Conservation (phyloP, 2,113 vertebrate species). For the Nerophis ophidion region DNA sequence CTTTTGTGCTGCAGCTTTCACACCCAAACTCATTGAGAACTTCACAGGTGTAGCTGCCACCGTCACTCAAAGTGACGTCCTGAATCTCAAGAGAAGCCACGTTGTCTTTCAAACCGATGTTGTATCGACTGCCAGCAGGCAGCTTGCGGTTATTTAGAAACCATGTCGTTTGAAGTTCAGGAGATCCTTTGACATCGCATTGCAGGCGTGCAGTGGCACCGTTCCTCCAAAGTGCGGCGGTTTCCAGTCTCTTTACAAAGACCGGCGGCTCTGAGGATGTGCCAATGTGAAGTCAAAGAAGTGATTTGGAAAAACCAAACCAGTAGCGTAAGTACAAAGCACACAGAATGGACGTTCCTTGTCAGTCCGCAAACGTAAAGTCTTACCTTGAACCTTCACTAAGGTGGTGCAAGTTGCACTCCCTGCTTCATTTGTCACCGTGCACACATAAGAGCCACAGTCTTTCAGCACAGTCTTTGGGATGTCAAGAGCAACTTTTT, state of each 20-base stretch:
- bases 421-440: conserved; percentile 81
- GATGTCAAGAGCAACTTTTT: conserved; percentile 83
- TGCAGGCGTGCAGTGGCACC: conserved; percentile 79
- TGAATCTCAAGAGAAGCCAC: conserved; percentile 77
- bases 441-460: conserved; percentile 81
- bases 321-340: conserved; percentile 2
- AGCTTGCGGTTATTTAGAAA: conserved; percentile 84
- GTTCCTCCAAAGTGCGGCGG: conserved; percentile 80
- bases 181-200: conserved; percentile 85
- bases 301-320: conserved; percentile 8
- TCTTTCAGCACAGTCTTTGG: conserved; percentile 83
- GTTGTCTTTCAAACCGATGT: conserved; percentile 73
- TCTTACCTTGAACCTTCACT: conserved; percentile 88
- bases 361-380: not conserved
- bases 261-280: conserved; percentile 75
- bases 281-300: conserved; percentile 17
- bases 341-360: no score
- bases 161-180: conserved; percentile 84
- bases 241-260: conserved; percentile 81
- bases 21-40: conserved; percentile 82
- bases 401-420: conserved; percentile 74
- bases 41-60: conserved; percentile 84
- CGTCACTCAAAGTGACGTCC: conserved; percentile 75
- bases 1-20: conserved; percentile 80
- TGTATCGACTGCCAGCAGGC: conserved; percentile 69